These are phyloP conservation scores for Microtus montanus DNA, from an alignment of 2,113 vertebrate species.

Conservation along the genomic window DNA sequence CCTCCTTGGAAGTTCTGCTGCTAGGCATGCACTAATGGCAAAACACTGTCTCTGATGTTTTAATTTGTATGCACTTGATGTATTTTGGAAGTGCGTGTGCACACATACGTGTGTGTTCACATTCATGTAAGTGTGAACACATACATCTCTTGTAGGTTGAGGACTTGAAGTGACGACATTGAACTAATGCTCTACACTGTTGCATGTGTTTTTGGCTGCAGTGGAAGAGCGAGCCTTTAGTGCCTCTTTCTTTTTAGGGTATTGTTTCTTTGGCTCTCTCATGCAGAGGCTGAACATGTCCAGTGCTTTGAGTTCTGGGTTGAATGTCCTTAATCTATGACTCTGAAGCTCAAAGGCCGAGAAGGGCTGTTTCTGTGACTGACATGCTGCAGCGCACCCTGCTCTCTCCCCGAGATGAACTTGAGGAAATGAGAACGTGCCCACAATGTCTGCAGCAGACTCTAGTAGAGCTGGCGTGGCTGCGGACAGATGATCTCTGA, in stretches of 20 bases:
- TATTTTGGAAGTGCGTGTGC: background rate
- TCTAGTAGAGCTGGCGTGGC: background rate
- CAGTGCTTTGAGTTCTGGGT: background rate
- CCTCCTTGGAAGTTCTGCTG: background rate
- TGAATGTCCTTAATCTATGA: background rate
- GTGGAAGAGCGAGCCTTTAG: background rate
- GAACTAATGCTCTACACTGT: background rate
- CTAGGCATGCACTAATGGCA: background rate
- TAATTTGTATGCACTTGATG: background rate
- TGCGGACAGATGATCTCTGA: background rate
- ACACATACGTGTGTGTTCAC: background rate
- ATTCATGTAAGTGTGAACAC: background rate
- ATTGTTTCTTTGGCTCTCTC: background rate
- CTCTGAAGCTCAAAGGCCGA: background rate
- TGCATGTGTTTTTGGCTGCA: background rate
- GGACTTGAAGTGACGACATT: background rate
- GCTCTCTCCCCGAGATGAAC: background rate
- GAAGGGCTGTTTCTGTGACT: background rate
- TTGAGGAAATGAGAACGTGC: background rate
- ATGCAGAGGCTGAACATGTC: background rate
- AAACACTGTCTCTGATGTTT: background rate
- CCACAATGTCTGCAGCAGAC: fast-evolving
- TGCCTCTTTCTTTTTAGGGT: background rate
- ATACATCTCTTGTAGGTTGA: background rate
- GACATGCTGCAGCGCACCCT: background rate